Percentiles rank a stretch among this genome's conserved stretches.
These are phyloP conservation scores for Trissolcus brochymenae DNA, from an alignment of 2,888 invertebrate genomes.

Conservation along the genomic window DNA sequence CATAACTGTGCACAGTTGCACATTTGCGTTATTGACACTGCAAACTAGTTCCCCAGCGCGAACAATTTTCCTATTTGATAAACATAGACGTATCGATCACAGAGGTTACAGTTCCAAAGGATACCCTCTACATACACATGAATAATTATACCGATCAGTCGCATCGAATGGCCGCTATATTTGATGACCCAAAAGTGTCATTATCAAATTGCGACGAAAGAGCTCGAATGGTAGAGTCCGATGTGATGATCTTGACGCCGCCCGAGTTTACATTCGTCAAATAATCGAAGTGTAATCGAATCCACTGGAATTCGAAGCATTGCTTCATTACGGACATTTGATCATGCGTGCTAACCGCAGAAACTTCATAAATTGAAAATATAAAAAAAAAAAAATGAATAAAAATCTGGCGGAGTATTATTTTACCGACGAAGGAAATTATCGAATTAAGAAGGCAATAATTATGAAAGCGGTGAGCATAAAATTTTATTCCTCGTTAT, in stretches of 20 bases:
- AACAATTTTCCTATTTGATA: constrained; percentile 37
- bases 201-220: constrained; percentile 3
- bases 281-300: constrained; percentile 1
- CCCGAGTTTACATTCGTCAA: not conserved
- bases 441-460: not conserved
- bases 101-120: constrained; percentile 17
- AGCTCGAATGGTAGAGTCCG: not conserved
- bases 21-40: constrained; percentile 55
- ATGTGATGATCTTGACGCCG: no score
- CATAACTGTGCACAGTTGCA: constrained; percentile 43
- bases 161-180: constrained; percentile 32
- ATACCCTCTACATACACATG: constrained; percentile 15
- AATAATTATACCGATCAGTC: constrained; percentile 48
- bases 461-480: not conserved
- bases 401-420: no score
- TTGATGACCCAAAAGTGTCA: constrained; percentile 28
- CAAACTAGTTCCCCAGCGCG: constrained; percentile 24
- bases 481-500: constrained; percentile 1
- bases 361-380: not conserved
- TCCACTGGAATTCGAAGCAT: not conserved
- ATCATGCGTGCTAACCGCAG: not conserved
- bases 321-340: not conserved
- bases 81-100: constrained; percentile 39
- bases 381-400: no score
- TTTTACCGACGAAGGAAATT: no score